Evolutionary conservation across 1,140 invertebrate genomes (phyloP), one percentile per base, ranked within the genome.

Genomic region (Zaprionus taronus): DNA sequence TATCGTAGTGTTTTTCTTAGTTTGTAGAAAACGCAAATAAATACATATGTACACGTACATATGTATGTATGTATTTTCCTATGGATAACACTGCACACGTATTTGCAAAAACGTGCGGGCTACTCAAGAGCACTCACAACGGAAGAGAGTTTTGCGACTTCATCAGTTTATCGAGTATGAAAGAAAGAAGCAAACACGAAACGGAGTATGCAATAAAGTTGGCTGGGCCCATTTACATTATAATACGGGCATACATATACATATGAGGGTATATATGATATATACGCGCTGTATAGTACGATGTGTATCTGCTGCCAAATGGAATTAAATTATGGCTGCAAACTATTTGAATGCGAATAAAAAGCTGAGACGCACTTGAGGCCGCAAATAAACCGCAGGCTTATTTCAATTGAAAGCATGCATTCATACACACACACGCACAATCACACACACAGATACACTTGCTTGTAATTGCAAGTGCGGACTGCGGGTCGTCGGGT

Each of bases 381-480:
- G n/a, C 34, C 34, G 60, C 28, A 62, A 34, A 62, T 70, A 70
- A 62, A 20, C 44, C 11, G n/a, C n/a, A 14, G 28, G 44, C 20
- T 51, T 34, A 64, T 26, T 64, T 64, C 12, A 15, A 49, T 36
- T 26, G 12, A 5, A 24, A 12, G 4, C 20, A 22, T 17, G n/a
- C 41, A 41, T 0, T 15, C 5, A 38, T 24, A 66, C 26, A 38
- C 20, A 47, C 12, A 24, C 47, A 36, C 28, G 5, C 26, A 17
- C 20, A 47, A 20, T 20, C 61, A n/a, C 12, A 12, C 62, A n/a
- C 12, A 24, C 62, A 24, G 17, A 14, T 14, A 41, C n/a, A 24
- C 38, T 31, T 11, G 22, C 5, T 55, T 22, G 56, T 64, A 51
- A 66, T 67, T 28, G 38, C 61, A 66, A 55, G 69, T 76, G 76